Conservation (phyloP, 92 coral and sea anemone species). For the Chrysogorgia sp. region DNA sequence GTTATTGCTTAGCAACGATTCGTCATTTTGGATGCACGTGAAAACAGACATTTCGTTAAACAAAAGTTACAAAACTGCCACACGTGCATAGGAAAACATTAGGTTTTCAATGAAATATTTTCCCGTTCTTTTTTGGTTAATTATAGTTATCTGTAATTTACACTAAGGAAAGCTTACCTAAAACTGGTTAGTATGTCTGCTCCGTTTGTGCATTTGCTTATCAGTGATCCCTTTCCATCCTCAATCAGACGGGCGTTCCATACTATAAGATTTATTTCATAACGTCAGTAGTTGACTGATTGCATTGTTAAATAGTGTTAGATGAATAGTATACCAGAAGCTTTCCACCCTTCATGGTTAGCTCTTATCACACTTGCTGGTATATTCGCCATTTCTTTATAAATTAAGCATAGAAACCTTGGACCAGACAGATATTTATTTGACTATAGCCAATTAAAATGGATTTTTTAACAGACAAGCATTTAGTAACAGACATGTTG, state of each 20-base stretch:
- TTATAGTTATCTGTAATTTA: neutral
- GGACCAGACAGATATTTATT: neutral
- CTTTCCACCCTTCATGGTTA: constrained; percentile 38
- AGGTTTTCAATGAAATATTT: too few species aligned
- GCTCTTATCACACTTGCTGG: constrained; percentile 11
- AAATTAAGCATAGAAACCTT: neutral
- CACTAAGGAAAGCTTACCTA: neutral
- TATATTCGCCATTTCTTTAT: constrained; percentile 9
- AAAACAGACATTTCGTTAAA: too few species aligned
- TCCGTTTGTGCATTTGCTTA: constrained; percentile 7
- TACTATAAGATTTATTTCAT: too few species aligned
- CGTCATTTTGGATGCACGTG: too few species aligned
- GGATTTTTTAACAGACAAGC: neutral
- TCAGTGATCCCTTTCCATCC: constrained; percentile 34
- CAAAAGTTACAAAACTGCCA: too few species aligned
- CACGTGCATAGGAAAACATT: too few species aligned
- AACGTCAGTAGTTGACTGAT: too few species aligned
- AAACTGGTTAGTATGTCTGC: neutral
- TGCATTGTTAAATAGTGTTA: neutral
- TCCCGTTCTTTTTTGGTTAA: too few species aligned
- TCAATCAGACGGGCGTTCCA: constrained; percentile 42
- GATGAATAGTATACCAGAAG: constrained; percentile 15
- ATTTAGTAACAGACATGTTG: too few species aligned
- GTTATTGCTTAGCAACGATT: too few species aligned
- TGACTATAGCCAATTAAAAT: neutral